phyloP scores from a whole-genome alignment of 2,888 invertebrate species.

The Venustoraphidia nigricollis region DNA sequence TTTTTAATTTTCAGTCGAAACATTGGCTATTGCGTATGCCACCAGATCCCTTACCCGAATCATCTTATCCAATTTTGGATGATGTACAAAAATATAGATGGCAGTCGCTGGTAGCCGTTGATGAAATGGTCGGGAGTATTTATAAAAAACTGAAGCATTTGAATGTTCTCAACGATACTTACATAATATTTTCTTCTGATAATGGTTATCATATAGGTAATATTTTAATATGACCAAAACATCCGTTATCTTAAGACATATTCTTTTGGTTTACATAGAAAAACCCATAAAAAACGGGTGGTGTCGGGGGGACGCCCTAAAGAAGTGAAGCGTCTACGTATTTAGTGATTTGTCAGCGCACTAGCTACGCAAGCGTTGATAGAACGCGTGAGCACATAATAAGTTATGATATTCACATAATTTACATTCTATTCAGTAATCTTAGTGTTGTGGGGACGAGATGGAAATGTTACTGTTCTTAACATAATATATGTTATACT shows the following conservation, averaged over 20 bases:
- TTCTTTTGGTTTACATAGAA: background rate
- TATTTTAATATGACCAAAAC: conserved; percentile 8
- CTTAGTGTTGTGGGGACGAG: no score
- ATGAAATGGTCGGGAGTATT: conserved; percentile 62
- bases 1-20: conserved; percentile 41
- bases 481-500: no score
- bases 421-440: no score
- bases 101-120: conserved; percentile 71
- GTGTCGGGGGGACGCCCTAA: no score
- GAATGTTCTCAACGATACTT: conserved; percentile 53
- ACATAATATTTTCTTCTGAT: conserved; percentile 73
- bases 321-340: no score
- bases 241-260: no score
- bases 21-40: conserved; percentile 72
- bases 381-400: no score
- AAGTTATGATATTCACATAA: no score
- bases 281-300: background rate
- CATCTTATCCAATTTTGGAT: conserved; percentile 46
- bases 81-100: conserved; percentile 56
- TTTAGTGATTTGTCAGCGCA: no score
- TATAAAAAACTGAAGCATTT: conserved; percentile 36
- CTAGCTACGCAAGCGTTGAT: no score
- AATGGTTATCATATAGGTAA: conserved; percentile 82
- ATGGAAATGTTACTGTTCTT: no score
- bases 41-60: conserved; percentile 44